phyloP scores from a whole-genome alignment of 2,113 vertebrate genomes.

The Redunca redunca region DNA sequence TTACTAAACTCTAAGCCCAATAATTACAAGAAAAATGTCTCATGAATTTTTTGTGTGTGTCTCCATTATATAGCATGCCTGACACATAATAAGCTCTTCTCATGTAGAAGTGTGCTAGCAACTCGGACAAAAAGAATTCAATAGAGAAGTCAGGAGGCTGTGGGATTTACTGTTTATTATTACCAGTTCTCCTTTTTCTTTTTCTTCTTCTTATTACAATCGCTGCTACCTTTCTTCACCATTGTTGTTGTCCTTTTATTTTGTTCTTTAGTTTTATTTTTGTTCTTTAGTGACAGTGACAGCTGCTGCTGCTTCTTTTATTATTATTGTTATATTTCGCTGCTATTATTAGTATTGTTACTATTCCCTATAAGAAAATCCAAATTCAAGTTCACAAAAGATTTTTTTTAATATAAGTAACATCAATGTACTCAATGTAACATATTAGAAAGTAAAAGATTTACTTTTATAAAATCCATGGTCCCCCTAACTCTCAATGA shows the following conservation, averaged over 20 bases:
- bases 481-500: neutral
- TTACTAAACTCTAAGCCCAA: neutral
- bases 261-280: neutral
- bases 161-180: neutral
- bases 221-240: neutral
- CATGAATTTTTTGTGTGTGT: neutral
- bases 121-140: neutral
- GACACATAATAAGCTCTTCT: neutral
- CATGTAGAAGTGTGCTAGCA: neutral
- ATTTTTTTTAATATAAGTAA: neutral
- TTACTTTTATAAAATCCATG: neutral
- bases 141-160: neutral
- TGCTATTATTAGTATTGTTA: neutral
- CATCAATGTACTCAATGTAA: neutral
- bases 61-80: neutral
- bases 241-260: neutral
- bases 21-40: neutral
- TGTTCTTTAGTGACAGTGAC: neutral
- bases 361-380: neutral
- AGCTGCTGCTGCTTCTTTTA: neutral
- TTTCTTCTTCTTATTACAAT: neutral
- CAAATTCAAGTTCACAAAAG: neutral
- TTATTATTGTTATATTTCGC: neutral
- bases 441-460: neutral
- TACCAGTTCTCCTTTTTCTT: neutral